Evolutionary conservation across 2,113 vertebrate genomes (phyloP).

Genomic region (Limnothrissa miodon): DNA sequence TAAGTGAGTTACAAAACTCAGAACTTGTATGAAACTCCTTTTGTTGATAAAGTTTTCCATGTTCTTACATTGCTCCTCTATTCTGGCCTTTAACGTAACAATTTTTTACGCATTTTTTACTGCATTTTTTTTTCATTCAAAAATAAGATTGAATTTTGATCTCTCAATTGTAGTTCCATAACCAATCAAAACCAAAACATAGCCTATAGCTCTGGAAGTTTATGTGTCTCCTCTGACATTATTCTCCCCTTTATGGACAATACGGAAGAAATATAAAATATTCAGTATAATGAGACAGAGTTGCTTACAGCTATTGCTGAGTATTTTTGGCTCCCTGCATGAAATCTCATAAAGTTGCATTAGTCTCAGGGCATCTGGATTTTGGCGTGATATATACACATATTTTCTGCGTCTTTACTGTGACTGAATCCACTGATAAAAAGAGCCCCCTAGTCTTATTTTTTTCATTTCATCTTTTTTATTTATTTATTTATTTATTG

Average conservation of each 20-base stretch:
- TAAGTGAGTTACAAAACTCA: no score
- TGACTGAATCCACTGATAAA: constrained; percentile 27
- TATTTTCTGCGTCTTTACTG: constrained; percentile 16
- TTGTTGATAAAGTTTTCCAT: not conserved
- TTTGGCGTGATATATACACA: constrained; percentile 19
- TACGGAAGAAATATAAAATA: not conserved
- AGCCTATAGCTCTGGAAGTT: not conserved
- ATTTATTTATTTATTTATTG: not conserved
- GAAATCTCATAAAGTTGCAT: not conserved
- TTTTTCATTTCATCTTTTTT: constrained; percentile 14
- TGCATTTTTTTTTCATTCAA: not conserved
- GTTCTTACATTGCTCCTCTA: not conserved
- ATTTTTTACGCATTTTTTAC: no score
- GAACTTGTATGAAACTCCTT: no score
- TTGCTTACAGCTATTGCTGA: not conserved
- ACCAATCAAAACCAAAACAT: not conserved
- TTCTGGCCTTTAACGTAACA: no score
- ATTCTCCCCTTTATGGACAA: not conserved
- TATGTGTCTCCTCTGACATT: not conserved
- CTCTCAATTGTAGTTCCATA: not conserved
- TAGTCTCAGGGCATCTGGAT: constrained; percentile 19
- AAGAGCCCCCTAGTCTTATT: not conserved
- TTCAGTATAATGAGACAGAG: not conserved
- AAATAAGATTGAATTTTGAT: not conserved
- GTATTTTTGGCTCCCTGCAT: constrained; percentile 11